Evolutionary conservation across 2,797 vertebrate genomes (phyloP).

Genomic region (Tragelaphus eurycerus): DNA sequence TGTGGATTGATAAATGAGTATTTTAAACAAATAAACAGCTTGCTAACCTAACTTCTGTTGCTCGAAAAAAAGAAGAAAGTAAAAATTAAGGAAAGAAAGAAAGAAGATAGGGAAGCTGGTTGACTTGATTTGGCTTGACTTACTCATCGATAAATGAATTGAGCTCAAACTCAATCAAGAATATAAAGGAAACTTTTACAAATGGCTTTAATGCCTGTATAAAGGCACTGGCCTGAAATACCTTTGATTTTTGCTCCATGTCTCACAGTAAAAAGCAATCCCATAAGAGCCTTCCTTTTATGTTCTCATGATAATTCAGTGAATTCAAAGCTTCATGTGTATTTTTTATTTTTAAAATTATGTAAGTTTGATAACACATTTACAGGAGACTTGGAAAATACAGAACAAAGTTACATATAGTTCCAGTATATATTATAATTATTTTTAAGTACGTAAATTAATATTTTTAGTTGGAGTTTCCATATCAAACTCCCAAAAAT

Average conservation of each 20-base stretch:
- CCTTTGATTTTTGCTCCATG: not conserved
- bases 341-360: not conserved
- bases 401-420: not conserved
- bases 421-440: not conserved
- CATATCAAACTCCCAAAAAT: not conserved
- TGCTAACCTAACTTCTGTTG: not conserved
- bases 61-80: not conserved
- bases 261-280: not conserved
- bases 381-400: not conserved
- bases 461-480: not conserved
- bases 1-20: not conserved
- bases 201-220: not conserved
- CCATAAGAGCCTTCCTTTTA: not conserved
- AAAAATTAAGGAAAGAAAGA: not conserved
- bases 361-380: not conserved
- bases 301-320: not conserved
- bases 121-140: not conserved
- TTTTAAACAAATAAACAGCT: not conserved
- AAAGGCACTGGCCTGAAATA: not conserved
- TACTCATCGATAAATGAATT: not conserved
- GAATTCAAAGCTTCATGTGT: not conserved
- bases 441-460: not conserved
- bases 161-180: not conserved
- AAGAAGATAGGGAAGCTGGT: not conserved
- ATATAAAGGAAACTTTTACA: not conserved